phyloP scores from a whole-genome alignment of 2,113 vertebrate genomes.

The Sceloporus undulatus region DNA sequence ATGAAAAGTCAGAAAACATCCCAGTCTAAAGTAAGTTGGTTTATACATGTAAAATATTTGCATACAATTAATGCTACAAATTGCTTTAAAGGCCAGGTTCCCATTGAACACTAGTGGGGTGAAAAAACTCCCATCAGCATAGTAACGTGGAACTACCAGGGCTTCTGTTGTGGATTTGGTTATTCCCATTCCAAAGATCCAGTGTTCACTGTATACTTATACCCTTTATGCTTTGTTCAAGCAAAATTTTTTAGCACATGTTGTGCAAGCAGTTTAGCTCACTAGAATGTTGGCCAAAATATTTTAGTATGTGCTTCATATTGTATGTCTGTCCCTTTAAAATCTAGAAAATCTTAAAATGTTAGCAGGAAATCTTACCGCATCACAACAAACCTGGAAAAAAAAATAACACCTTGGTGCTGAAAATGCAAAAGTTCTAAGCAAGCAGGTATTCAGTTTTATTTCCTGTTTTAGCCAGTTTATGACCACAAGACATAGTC shows the following conservation, averaged over 20 bases:
- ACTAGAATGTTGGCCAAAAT: conserved; percentile 12
- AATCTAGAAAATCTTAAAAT: not conserved
- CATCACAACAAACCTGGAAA: not conserved
- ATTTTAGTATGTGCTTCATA: not conserved
- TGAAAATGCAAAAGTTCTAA: not conserved
- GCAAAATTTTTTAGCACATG: no score
- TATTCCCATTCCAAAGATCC: no score
- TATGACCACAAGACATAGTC: not conserved
- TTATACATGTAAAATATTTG: conserved; percentile 42
- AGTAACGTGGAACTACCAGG: no score
- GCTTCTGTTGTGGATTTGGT: no score
- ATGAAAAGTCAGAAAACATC: conserved; percentile 84
- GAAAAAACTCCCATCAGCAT: no score
- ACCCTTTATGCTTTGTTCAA: no score
- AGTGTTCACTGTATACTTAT: no score
- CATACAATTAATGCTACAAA: not conserved
- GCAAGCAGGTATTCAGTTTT: not conserved
- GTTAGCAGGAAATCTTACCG: not conserved
- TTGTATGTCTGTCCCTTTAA: conserved; percentile 46
- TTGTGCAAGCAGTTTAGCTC: no score
- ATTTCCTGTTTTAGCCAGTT: not conserved
- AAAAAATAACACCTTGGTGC: not conserved
- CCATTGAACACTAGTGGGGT: no score
- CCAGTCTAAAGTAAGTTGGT: conserved; percentile 89
- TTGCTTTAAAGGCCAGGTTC: not conserved